Evolutionary conservation across 1,140 invertebrate species (phyloP), one percentile per base, ranked within the genome.

Genomic region (Musca domestica): DNA sequence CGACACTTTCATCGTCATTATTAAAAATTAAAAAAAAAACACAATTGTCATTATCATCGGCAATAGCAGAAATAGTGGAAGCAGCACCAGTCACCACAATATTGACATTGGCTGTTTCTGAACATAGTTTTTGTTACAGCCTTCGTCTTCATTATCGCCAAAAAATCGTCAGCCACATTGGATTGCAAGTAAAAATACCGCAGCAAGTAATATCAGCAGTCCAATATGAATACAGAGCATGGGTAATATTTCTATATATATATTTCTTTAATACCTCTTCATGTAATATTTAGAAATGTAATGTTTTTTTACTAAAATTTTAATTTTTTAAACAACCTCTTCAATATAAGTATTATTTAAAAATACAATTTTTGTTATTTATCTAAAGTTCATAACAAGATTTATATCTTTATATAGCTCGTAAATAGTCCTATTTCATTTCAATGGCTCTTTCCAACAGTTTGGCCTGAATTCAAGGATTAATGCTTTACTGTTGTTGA

Each of bases 201-300:
- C 34, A 41, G 34, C 6, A 41, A 41, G 6, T 74, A 76, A 74
- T 76, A 71, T 76, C 70, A 73, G 74, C 68, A 5, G 10, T 9
- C 64, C 67, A 81, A 73, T 78, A 81, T 81, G 80, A 81, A 81
- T 75, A 79, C 80, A 56, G 80, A 81, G 71, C 78, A 81, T 77
- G 80, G 80, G 80, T 81, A 81, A 73, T 58, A 68, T 46, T 19
- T 66, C 25, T 23, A 47, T 66, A 64, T 30, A 25, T 9, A 23
- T 63, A 17, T 65, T 12, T 14, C 20, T 34, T 20, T 64, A 12
- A 7, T 63, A 63, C 63, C 20, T 56, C 22, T 52, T 61, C 49
- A 15, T 46, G 7, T 23, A 19, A 14, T 23, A n/a, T 15, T 63
- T 30, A 12, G 22, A 58, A 58, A 20, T 22, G n/a, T n/a, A n/a